Percentiles rank a stretch among this genome's conserved stretches.
phyloP scores from a whole-genome alignment of 1,140 invertebrate genomes.

The Leptopilina boulardi region DNA sequence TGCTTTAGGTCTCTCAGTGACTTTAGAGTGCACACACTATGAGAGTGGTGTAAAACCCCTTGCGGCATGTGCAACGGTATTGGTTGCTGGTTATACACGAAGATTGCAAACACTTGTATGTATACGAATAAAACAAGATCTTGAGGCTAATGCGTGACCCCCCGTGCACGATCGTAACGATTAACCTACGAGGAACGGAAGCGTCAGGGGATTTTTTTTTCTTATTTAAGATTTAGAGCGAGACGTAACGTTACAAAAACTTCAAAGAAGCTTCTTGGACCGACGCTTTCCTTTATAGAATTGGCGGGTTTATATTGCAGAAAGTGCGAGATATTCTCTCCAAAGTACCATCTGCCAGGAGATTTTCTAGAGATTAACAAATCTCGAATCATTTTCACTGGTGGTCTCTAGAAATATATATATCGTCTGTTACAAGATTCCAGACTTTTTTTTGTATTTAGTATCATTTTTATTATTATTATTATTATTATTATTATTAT shows the following conservation, averaged over 20 bases:
- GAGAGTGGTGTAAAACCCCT: background rate
- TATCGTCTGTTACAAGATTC: no score
- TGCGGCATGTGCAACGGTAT: slow-evolving; percentile 31
- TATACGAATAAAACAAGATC: slow-evolving; percentile 31
- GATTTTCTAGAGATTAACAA: slow-evolving; percentile 8
- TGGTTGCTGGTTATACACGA: background rate
- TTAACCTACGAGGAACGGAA: slow-evolving; percentile 25
- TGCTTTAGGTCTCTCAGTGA: background rate
- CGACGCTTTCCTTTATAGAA: slow-evolving; percentile 30
- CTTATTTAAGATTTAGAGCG: slow-evolving; percentile 24
- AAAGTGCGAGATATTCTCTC: slow-evolving; percentile 9
- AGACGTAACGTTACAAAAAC: slow-evolving; percentile 25
- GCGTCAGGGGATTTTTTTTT: background rate
- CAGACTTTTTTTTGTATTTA: no score
- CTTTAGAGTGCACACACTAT: background rate
- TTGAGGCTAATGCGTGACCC: slow-evolving; percentile 33
- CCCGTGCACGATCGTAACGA: slow-evolving; percentile 22
- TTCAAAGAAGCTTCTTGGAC: slow-evolving; percentile 25
- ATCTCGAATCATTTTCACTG: background rate
- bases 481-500: no score
- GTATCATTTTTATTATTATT: no score
- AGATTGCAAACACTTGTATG: slow-evolving; percentile 31
- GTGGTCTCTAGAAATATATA: no score
- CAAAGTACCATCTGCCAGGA: background rate
- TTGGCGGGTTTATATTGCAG: background rate